These are phyloP conservation scores for Neolamprologus devosi DNA, from an alignment of 2,113 vertebrate species.

Conservation along the genomic window DNA sequence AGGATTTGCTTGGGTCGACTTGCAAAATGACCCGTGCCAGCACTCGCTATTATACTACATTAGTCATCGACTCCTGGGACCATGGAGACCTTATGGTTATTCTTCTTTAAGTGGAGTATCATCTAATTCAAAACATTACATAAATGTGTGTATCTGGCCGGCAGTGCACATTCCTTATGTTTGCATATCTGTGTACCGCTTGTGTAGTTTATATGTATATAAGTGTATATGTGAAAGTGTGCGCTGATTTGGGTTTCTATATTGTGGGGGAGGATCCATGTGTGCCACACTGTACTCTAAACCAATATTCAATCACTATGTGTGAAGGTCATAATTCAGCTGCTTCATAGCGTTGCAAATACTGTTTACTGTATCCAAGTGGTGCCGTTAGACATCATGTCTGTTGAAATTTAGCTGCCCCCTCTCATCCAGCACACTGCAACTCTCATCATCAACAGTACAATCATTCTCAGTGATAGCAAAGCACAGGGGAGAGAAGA, in stretches of 20 bases:
- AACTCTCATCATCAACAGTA: constrained; percentile 54
- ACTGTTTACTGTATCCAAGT: constrained; percentile 53
- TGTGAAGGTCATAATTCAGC: constrained; percentile 49
- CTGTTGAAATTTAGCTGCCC: constrained; percentile 34
- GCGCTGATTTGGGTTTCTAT: background rate
- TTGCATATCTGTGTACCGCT: background rate
- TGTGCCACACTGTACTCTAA: background rate
- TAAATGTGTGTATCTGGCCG: background rate
- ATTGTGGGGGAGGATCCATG: background rate
- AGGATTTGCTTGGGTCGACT: constrained; percentile 43
- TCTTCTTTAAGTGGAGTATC: constrained; percentile 34
- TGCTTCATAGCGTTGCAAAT: constrained; percentile 48
- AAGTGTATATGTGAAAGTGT: background rate
- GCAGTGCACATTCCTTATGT: background rate
- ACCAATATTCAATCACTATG: constrained; percentile 14
- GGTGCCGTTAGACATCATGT: constrained; percentile 57
- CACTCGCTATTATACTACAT: constrained; percentile 53
- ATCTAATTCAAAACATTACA: constrained; percentile 31
- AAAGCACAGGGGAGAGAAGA: constrained; percentile 43
- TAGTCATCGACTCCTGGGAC: constrained; percentile 52
- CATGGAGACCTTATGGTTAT: constrained; percentile 13
- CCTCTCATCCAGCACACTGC: constrained; percentile 35
- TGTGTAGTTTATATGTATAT: background rate
- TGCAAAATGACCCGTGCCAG: constrained; percentile 61
- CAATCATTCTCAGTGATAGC: constrained; percentile 60